Percentiles rank a stretch among this genome's conserved stretches.
Evolutionary conservation across 2,888 invertebrate genomes (phyloP).

Genomic region (Agrochola circellaris): DNA sequence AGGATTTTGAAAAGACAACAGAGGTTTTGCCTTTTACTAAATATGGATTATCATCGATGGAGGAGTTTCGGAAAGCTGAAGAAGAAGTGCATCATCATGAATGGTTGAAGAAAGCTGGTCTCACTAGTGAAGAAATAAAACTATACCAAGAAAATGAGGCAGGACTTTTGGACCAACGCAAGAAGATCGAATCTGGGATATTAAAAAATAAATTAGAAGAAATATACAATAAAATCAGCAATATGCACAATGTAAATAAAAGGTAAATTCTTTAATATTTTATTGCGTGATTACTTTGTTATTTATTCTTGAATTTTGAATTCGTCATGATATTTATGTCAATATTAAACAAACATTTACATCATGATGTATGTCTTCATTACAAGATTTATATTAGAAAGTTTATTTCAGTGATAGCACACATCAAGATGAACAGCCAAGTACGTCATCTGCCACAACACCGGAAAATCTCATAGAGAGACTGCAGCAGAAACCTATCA

Average conservation of each 20-base stretch:
- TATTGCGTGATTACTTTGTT: not conserved
- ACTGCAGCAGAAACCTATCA: slow-evolving; percentile 70
- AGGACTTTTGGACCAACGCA: slow-evolving; percentile 76
- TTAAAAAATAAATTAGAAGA: slow-evolving; percentile 77
- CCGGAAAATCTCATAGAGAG: slow-evolving; percentile 70
- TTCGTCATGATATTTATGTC: not conserved
- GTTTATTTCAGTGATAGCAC: slow-evolving; percentile 42
- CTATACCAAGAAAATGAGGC: slow-evolving; percentile 87
- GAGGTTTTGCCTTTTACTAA: slow-evolving; percentile 84
- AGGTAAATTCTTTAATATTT: slow-evolving; percentile 69
- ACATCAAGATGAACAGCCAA: slow-evolving; percentile 65
- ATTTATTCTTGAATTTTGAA: not conserved
- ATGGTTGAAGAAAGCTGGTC: slow-evolving; percentile 85
- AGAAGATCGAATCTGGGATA: slow-evolving; percentile 79
- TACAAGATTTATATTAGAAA: not conserved
- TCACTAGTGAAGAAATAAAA: slow-evolving; percentile 87
- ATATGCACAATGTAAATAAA: slow-evolving; percentile 69
- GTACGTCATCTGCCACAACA: slow-evolving; percentile 66
- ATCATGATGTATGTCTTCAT: not conserved
- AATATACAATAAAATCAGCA: slow-evolving; percentile 81
- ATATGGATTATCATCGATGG: slow-evolving; percentile 84
- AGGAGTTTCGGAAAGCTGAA: slow-evolving; percentile 84
- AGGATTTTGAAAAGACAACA: slow-evolving; percentile 83
- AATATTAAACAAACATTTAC: too few species aligned
- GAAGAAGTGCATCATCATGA: slow-evolving; percentile 83